A percentile compares a stretch with the other conserved stretches of the same genome.
These are phyloP conservation scores for Chironomus tepperi DNA, from an alignment of 1,140 invertebrate species.

Conservation along the genomic window DNA sequence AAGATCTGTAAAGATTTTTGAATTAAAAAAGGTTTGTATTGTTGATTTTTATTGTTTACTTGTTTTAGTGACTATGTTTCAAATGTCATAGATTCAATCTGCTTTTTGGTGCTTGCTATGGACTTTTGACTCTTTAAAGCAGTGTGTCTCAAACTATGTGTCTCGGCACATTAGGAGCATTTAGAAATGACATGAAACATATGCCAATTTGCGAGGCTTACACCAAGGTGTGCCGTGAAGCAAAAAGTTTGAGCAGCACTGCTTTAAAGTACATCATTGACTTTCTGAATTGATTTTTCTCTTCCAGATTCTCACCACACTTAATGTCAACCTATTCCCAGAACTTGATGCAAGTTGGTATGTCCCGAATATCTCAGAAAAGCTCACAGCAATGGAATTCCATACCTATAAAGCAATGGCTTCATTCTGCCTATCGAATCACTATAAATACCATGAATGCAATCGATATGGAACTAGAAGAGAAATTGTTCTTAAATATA, in stretches of 20 bases:
- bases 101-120: too few species aligned
- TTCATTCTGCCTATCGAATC: background rate
- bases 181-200: too few species aligned
- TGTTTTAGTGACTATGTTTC: too few species aligned
- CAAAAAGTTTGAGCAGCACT: too few species aligned
- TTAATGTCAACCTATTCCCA: slow-evolving; percentile 1
- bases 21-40: slow-evolving; percentile 1
- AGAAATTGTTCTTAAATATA: background rate
- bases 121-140: too few species aligned
- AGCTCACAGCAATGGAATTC: background rate
- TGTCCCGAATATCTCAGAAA: background rate
- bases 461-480: background rate
- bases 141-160: too few species aligned
- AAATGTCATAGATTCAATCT: too few species aligned
- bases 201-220: too few species aligned
- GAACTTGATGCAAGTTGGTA: background rate
- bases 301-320: background rate
- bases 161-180: too few species aligned
- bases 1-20: background rate
- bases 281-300: background rate
- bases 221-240: too few species aligned
- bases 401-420: background rate
- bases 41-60: too few species aligned
- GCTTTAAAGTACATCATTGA: too few species aligned
- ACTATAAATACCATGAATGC: background rate